phyloP scores from a whole-genome alignment of 2,113 vertebrate genomes.

The Catagonus wagneri region DNA sequence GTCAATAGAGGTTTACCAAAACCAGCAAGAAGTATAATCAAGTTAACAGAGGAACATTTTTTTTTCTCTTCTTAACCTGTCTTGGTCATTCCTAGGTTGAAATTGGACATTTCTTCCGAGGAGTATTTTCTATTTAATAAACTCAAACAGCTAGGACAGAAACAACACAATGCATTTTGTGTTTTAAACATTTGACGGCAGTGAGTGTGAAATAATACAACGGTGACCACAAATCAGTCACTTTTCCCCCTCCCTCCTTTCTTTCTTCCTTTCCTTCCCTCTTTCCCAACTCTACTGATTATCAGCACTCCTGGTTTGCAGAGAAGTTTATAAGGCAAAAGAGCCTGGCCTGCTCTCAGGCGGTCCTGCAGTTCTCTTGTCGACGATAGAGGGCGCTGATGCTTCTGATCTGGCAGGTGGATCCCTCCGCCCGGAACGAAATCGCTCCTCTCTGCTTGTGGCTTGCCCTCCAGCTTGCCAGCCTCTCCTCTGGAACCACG shows the following conservation, averaged over 20 bases:
- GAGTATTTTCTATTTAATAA: neutral
- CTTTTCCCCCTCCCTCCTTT: neutral
- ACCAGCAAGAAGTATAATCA: neutral
- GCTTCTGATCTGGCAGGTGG: constrained; percentile 89
- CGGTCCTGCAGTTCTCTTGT: constrained; percentile 87
- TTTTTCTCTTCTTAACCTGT: too few relatives aligned
- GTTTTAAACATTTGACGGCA: neutral
- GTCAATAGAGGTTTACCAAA: neutral
- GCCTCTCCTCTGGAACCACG: constrained; percentile 56
- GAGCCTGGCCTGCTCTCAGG: constrained; percentile 68
- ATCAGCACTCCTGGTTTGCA: neutral
- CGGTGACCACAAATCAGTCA: neutral
- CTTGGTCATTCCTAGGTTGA: neutral
- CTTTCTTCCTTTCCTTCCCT: too few relatives aligned
- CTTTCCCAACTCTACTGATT: neutral
- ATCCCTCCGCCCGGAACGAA: constrained; percentile 69
- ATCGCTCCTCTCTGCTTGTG: constrained; percentile 28
- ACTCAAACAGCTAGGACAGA: neutral
- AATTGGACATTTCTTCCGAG: neutral
- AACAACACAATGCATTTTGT: neutral
- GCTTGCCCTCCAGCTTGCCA: constrained; percentile 75
- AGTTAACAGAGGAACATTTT: neutral
- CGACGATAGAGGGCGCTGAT: constrained; percentile 94
- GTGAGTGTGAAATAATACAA: neutral
- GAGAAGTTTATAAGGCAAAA: constrained; percentile 62